Base-by-base conservation (phyloP, 1,140 invertebrate genomes). In the Heliconius nattereri region DNA sequence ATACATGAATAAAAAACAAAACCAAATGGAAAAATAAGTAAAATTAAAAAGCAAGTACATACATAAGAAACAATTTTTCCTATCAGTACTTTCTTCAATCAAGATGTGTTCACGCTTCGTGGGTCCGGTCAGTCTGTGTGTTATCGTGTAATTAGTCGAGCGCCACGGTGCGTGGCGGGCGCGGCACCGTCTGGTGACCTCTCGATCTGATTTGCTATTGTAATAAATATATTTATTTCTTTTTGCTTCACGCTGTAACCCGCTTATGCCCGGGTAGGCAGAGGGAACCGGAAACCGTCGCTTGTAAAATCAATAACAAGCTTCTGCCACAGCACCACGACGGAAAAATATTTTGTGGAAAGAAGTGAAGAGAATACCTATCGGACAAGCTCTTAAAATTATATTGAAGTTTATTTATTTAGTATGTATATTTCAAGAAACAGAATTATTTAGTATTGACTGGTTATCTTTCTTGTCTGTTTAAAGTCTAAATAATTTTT, bases 131-230 rank as follows among this genome's bases (percentile, higher is more conserved):
- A 66, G 60, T 29, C 71, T 79, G 78, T 79, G 79, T 79, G 74
- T 79, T 82, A 79, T 79, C 81, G 73, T 75, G 45, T 74, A 79
- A 82, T 82, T 79, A 79, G 78, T 82, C 35, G 37, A 70, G 75
- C 23, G 70, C 78, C 73, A 40, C 78, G 75, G 29, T 75, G 81
- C 78, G 81, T 79, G 73, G 52, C 78, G 75, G 57, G 26, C 60
- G 75, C 20, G 54, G 29, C 57, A 54, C 73, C 66, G 66, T 78
- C 45, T 72, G 60, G 75, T 57, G 57, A 54, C 54, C 52, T 73
- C 71, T 52, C 16, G 49, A 52, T 52, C 49, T 73, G 71, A 26
- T 16, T 26, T 71, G 23, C 60, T 66, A 26, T 66, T 66, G 60
- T 66, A 29, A 29, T 29, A 66, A 66, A 29, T 60, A 23, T 13